Evolutionary conservation across 2,113 vertebrate species (phyloP).

Genomic region (Ammodytes dubius): DNA sequence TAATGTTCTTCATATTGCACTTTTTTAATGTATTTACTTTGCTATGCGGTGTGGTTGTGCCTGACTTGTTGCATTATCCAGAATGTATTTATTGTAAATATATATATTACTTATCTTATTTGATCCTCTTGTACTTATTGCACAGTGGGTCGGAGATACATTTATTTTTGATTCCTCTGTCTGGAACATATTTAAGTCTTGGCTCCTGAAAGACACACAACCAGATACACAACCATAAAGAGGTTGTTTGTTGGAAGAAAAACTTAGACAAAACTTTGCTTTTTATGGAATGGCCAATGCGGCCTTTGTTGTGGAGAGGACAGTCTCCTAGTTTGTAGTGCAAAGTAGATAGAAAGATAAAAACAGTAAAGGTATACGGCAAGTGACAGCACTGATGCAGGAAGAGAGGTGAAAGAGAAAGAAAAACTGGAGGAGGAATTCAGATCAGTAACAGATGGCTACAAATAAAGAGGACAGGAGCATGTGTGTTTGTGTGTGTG

Average conservation of each 20-base stretch:
- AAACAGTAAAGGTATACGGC: neutral
- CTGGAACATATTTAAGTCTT: neutral
- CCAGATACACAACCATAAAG: neutral
- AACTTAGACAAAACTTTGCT: neutral
- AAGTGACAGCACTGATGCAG: constrained; percentile 21
- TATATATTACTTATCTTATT: too few relatives aligned
- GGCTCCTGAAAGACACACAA: constrained; percentile 1
- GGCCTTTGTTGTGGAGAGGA: neutral
- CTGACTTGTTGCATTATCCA: too few relatives aligned
- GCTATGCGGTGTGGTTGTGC: too few relatives aligned
- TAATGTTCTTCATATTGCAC: too few relatives aligned
- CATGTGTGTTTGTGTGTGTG: neutral
- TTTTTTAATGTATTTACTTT: too few relatives aligned
- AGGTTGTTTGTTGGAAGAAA: neutral
- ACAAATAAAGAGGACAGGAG: constrained; percentile 24
- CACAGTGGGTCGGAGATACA: too few relatives aligned
- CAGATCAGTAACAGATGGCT: constrained; percentile 54
- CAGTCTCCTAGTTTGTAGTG: neutral
- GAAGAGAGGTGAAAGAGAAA: constrained; percentile 77
- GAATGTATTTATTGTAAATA: too few relatives aligned
- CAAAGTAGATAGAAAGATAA: neutral
- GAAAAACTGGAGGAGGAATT: constrained; percentile 38
- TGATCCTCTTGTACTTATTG: too few relatives aligned
- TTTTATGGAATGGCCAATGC: neutral
- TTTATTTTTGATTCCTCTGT: too few relatives aligned